Conservation (phyloP, 1,140 invertebrate species). For the Danaus plexippus region DNA sequence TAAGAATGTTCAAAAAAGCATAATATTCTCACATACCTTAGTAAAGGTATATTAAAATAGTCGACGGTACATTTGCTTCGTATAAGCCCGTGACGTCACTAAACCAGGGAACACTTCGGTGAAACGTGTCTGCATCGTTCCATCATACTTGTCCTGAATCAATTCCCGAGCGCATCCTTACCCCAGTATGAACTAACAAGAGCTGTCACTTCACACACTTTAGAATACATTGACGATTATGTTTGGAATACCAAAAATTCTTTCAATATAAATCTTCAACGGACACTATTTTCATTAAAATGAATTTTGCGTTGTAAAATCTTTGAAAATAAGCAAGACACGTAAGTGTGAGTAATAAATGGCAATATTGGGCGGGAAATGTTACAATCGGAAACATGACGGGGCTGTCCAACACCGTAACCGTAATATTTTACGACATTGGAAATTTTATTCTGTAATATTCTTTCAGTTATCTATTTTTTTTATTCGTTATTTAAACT, state of each 20-base stretch:
- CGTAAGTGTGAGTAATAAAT: conserved; percentile 25
- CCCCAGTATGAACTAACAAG: conserved; percentile 4
- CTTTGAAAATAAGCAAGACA: conserved; percentile 6
- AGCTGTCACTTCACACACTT: background rate
- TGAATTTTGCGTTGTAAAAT: conserved; percentile 5
- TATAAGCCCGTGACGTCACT: conserved; percentile 14
- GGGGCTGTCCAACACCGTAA: conserved; percentile 8
- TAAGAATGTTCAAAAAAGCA: no score
- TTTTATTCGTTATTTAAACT: no score
- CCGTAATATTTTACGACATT: no score
- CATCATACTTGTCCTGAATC: conserved; percentile 40
- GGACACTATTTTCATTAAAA: background rate
- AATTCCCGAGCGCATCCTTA: conserved; percentile 29
- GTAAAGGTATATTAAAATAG: no score
- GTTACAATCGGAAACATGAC: conserved; percentile 26
- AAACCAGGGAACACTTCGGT: conserved; percentile 15
- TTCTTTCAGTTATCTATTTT: no score
- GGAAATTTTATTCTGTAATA: no score
- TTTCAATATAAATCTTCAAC: background rate
- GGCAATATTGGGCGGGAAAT: conserved; percentile 32
- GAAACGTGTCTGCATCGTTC: conserved; percentile 22
- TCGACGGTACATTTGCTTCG: no score
- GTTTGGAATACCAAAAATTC: background rate
- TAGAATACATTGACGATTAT: conserved; percentile 4
- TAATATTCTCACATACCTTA: no score